These are phyloP conservation scores for Nipponacmea schrenckii DNA, from an alignment of 2,888 invertebrate species.

Conservation along the genomic window DNA sequence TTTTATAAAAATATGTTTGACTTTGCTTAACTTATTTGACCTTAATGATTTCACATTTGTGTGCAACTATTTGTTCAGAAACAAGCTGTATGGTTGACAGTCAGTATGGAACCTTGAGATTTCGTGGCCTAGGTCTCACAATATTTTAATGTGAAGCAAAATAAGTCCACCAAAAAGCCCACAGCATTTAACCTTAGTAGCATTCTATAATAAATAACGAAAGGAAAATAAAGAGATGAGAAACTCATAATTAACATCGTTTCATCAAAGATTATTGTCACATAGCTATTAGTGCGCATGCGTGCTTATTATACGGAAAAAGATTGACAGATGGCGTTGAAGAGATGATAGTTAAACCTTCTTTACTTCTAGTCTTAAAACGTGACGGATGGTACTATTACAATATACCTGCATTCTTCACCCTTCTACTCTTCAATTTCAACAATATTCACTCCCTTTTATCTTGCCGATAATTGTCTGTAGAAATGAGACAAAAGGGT, in stretches of 20 bases:
- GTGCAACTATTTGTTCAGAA: too few species aligned
- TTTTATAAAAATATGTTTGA: too few species aligned
- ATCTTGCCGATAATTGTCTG: not conserved
- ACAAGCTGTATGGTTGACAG: too few species aligned
- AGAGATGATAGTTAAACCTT: slow-evolving; percentile 5
- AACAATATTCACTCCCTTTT: slow-evolving; percentile 2
- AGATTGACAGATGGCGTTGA: slow-evolving; percentile 2
- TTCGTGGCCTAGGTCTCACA: too few species aligned
- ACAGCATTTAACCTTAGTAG: too few species aligned
- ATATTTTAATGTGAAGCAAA: too few species aligned
- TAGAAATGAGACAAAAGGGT: not conserved
- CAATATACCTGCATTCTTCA: slow-evolving; percentile 5
- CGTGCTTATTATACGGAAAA: not conserved
- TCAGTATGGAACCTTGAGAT: too few species aligned
- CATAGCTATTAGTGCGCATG: not conserved
- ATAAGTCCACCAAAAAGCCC: too few species aligned
- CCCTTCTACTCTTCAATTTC: not conserved
- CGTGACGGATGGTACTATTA: slow-evolving; percentile 2
- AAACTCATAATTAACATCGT: not conserved
- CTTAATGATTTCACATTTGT: too few species aligned
- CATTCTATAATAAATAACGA: too few species aligned
- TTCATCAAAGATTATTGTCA: not conserved
- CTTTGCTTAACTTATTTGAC: too few species aligned
- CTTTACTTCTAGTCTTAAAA: slow-evolving; percentile 1
- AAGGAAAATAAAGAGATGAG: not conserved